Base-by-base conservation (phyloP, 2,888 invertebrate genomes). In the Mesorhabditis belari region DNA sequence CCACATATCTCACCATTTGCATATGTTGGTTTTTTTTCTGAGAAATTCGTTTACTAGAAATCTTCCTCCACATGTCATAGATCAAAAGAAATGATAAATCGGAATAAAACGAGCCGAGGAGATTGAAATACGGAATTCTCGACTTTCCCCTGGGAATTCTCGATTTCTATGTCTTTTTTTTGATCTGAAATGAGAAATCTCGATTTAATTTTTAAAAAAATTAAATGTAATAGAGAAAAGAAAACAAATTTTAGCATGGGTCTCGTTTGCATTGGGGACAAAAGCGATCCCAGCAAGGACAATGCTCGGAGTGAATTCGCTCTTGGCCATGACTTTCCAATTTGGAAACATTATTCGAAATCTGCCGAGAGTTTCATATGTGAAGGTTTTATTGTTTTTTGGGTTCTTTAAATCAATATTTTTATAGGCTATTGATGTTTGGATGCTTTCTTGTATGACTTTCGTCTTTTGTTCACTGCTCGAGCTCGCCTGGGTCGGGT, bases 391-490 rank as follows among this genome's bases (percentile, higher is more conserved):
- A 12, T n/a, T n/a, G n/a, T n/a, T n/a, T n/a, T 24, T 9, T 2
- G 35, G 23, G 9, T 29, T 49, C 24, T 25, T 5, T 24, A 23
- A 51, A 56, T 49, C 3, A 9, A 5, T 23, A 29, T 26, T 25
- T 6, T 49, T 23, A 17, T 55, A 76, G 72, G 74, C 74, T 27
- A 76, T 76, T 61, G 77, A 78, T 60, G 75, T 79, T 9, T 79
- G 79, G 79, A 75, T 79, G 74, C 69, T 79, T 27, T 74, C 75
- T n/a, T 79, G 79, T 61, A 78, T 79, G 77, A 79, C 79, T 21
- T 79, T 79, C 53, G 79, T 79, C 24, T 79, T 79, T 63, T 77
- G 78, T 60, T 79, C 79, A 0, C 63, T 79, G n/a, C 66, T 79
- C 9, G 79, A 79, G 57, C 66, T 79, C 44, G 79, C 79, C 25